Conservation (phyloP, 2,113 vertebrate genomes). For the Gallinago jamesoni region DNA sequence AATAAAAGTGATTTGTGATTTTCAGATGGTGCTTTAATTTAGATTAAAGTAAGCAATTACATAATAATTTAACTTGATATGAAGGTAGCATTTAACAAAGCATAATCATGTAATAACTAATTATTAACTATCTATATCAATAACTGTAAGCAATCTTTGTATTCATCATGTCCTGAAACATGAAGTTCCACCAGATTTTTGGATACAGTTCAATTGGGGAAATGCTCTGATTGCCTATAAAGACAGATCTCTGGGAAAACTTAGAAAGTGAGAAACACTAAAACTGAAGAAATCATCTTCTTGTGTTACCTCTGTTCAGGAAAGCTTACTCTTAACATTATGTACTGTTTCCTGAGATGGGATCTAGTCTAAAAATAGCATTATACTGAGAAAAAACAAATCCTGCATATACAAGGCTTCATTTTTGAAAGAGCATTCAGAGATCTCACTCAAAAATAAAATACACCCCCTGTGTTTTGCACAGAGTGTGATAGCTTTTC, state of each 20-base stretch:
- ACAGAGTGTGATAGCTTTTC: neutral
- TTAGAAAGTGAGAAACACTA: neutral
- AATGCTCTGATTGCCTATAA: neutral
- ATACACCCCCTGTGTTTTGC: neutral
- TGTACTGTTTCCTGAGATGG: neutral
- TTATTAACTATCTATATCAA: neutral
- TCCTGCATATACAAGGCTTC: neutral
- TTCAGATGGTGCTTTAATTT: neutral
- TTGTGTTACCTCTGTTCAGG: neutral
- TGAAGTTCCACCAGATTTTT: neutral
- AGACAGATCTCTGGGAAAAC: neutral
- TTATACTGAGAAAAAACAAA: neutral
- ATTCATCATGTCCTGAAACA: neutral
- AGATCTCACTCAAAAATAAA: neutral
- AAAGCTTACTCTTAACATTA: neutral
- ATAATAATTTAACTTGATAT: neutral
- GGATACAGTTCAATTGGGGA: neutral
- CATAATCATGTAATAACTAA: neutral
- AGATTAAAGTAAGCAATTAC: neutral
- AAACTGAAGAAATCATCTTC: neutral
- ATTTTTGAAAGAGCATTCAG: neutral
- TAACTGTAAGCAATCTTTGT: neutral
- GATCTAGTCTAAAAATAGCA: neutral
- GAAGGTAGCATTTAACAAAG: neutral
- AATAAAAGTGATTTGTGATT: neutral